Base-by-base conservation (phyloP, 1,140 invertebrate species). In the Magallana gigas region DNA sequence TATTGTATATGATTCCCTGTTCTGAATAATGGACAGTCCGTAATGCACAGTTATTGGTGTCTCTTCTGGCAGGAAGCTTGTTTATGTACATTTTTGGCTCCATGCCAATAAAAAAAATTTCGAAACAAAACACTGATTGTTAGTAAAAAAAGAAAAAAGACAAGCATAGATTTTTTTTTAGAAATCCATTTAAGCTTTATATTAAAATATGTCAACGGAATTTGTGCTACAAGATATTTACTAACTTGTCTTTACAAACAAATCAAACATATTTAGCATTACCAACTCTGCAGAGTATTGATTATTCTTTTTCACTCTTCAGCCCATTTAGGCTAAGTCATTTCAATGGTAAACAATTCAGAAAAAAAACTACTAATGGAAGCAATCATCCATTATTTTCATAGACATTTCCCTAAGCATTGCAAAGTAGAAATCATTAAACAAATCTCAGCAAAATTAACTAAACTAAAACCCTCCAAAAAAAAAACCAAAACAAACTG, bases 331-430 rank as follows among this genome's bases (percentile, higher is more conserved):
- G 12, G 68, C 18, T 76, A 76, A 29, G 12, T 76, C 68, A 36
- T 76, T 18, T 76, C 23, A 76, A 76, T 29, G 18, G 23, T 76
- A 18, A 36, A 76, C 68, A 76, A 76, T 29, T 29, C 68, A 76
- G 68, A 76, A 29, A 48, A 3, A 76, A 76, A 23, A 14, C 18
- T 1, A 76, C 12, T 76, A 23, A 36, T 29, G 9, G 68, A 76
- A 76, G 23, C 68, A 76, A 76, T 76, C 7, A 29, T 76, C 8
- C 68, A 76, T 29, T 76, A 36, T 36, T 76, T 36, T 76, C 18
- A 5, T 18, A 76, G 68, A 36, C 36, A 29, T 11, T 48, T 29
- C 68, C 68, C 68, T 76, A 9, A 29, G 9, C 36, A 12, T 8
- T 1, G 23, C 36, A 48, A 11, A 76, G 36, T 76, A 76, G 6